Evolutionary conservation across 2,797 vertebrate genomes (phyloP), one percentile per base, ranked within the genome.

Genomic region (Artibeus lituratus): DNA sequence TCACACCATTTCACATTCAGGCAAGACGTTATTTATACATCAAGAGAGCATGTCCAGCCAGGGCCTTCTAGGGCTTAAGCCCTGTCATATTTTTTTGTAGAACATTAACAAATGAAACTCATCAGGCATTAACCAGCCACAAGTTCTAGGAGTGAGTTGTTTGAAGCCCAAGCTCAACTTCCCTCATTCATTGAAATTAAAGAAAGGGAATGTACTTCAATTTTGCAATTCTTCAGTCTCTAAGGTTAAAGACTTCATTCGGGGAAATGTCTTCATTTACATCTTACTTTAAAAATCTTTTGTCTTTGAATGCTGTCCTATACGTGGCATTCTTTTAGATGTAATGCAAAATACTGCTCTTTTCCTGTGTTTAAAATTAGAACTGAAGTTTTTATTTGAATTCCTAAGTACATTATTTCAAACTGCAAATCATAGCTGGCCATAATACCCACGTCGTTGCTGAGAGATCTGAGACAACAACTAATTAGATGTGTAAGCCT

Each of bases 311-410:
- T 70, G 19, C 55, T 57, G 8, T 84, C 29, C 14, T 55, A 35
- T 62, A 14, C 7, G 1, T 86, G 10, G 29, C 29, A 81, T 35
- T 83, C 92, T 93, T 77, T 80, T 47, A 67, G 57, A 29, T 7
- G 5, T 82, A 24, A 26, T 87, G 18, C 29, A 70, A 90, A 86
- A 39, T 65, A 65, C 32, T 84, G 35, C 47, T 70, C 24, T 77
- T 42, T 32, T 19, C 35, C 51, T 73, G 24, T 51, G 22, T 74
- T 89, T 69, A 90, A 87, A 82, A 82, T 39, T 39, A 69, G 89
- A 97, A 72, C 24, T 65, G 53, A 91, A 87, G 29, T 85, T 84
- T 90, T 82, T 76, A 82, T 87, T 93, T 92, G 21, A 92, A 91
- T 78, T 84, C 9, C 7, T 91, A 69, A 65, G 22, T 49, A 11